Evolutionary conservation across 2,797 vertebrate genomes (phyloP), one percentile per base, ranked within the genome.

Genomic region (Sebastes dallii): DNA sequence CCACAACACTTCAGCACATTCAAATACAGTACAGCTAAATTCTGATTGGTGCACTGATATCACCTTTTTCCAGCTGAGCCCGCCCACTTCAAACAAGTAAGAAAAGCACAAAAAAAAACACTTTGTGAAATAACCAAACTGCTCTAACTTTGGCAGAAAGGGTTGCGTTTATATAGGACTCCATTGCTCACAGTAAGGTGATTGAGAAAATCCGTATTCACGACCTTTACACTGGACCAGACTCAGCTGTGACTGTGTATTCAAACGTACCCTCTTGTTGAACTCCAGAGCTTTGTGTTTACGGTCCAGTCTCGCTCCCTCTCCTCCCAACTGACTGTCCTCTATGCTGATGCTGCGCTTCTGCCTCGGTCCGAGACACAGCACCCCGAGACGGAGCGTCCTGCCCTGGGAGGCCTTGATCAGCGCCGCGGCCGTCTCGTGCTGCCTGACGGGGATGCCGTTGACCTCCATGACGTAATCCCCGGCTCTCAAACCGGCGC

Each of bases 221-320:
- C 0, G 3, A 50, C 16, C 1, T 50, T 25, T n/a, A 54, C 22
- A 54, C 59, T 18, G 39, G 16, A 56, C 14, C 56, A 16, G 18
- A 29, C 25, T 60, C 11, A 20, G 24, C 20, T 32, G 13, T 39
- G 46, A 46, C n/a, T 55, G 12, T 29, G 14, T 30, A 20, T 25
- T 25, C 6, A 18, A 55, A 69, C 14, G 2, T 82, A 99, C 98
- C 97, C 96, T 97, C 85, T 72, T 95, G 94, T 97, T 98, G 95
- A 99, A 99, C 75, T 99, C 97, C 87, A 96, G 92, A 3, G 98
- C 98, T 79, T 98, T 98, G 89, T 96, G 94, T 91, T 95, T 97
- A 80, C 97, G 96, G 84, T 98, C 97, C 78, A 93, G 85, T 52
- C 87, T 93, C 10, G 90, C 75, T 0, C 90, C 60, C 0, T 96